Percentiles rank a stretch among this genome's conserved stretches.
Conservation (phyloP, 2,797 vertebrate species). For the Knipowitschia caucasica region DNA sequence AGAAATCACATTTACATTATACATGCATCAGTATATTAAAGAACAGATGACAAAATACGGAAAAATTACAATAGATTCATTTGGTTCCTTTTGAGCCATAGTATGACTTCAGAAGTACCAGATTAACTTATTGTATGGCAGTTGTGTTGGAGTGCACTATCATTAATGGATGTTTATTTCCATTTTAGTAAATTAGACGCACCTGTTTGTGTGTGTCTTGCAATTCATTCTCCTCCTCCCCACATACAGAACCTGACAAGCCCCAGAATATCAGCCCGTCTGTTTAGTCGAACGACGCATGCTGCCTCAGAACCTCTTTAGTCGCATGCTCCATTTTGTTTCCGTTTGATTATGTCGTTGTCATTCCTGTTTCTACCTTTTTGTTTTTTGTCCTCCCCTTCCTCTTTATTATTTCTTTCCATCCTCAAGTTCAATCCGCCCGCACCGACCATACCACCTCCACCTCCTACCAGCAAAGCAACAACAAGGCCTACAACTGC, state of each 20-base stretch:
- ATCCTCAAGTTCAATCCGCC: constrained; percentile 70
- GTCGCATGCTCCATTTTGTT: constrained; percentile 14
- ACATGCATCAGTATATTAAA: too few relatives aligned
- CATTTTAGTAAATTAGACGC: too few relatives aligned
- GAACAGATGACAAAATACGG: too few relatives aligned
- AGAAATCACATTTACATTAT: too few relatives aligned
- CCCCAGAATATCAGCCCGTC: neutral
- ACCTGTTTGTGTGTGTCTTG: neutral
- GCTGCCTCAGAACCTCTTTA: neutral
- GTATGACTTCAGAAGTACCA: too few relatives aligned
- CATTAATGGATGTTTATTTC: too few relatives aligned
- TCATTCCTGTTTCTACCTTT: constrained; percentile 49
- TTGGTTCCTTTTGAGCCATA: too few relatives aligned
- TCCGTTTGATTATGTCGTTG: constrained; percentile 32
- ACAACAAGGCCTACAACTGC: constrained; percentile 38
- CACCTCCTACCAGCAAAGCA: constrained; percentile 52
- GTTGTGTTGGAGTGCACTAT: too few relatives aligned
- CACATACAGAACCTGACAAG: neutral
- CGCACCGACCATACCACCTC: constrained; percentile 56
- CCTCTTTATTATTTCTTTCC: constrained; percentile 28
- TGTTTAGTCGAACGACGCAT: constrained; percentile 1
- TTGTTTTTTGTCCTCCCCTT: constrained; percentile 37
- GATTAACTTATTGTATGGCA: too few relatives aligned
- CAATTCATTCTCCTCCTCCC: neutral
- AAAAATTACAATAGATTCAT: too few relatives aligned